Base-by-base conservation (phyloP, 1,140 invertebrate species). In the Camponotus floridanus region DNA sequence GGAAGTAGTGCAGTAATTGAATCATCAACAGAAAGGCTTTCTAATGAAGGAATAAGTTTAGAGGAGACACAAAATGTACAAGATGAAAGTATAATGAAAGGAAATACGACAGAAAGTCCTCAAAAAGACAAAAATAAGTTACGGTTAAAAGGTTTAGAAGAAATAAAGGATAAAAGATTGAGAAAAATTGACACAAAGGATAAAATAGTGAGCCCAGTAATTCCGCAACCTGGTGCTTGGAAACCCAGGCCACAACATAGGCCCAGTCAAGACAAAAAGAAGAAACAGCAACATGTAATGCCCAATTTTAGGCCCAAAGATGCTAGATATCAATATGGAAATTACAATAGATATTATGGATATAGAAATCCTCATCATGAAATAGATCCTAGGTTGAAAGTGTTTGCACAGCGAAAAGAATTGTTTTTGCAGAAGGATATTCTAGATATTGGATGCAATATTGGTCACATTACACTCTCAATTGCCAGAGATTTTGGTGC, bases 371-470 rank as follows among this genome's bases (percentile, higher is more conserved):
- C 97, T 26, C 96, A 97, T 88, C 96, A 97, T 64, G 97, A 97
- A 84, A 95, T 97, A 84, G 99, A 99, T 95, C 95, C 97, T 42
- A 96, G 99, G 68, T 94, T 99, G 65, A 96, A 96, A 87, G 97
- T 97, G 71, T 98, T 99, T 89, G 96, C 96, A 61, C 96, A 97
- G 86, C 97, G 98, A 86, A 95, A 96, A 62, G 97, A 99, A 89
- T 96, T 99, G 92, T 99, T 99, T 94, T 95, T 97, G 86, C 97
- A 97, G 15, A 99, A 99, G 95, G 97, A 99, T 94, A 97, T 99
- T 33, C 95, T 99, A 59, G 99, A 99, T 93, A 98, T 99, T 93
- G 99, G 99, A 11, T 99, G 99, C 94, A 99, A 99, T 96, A 97
- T 98, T 88, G 99, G 99, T 3, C 98, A 99, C 93, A 96, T 99